Evolutionary conservation across 2,888 invertebrate species (phyloP), one percentile per base, ranked within the genome.

Genomic region (Pandemis corylana): DNA sequence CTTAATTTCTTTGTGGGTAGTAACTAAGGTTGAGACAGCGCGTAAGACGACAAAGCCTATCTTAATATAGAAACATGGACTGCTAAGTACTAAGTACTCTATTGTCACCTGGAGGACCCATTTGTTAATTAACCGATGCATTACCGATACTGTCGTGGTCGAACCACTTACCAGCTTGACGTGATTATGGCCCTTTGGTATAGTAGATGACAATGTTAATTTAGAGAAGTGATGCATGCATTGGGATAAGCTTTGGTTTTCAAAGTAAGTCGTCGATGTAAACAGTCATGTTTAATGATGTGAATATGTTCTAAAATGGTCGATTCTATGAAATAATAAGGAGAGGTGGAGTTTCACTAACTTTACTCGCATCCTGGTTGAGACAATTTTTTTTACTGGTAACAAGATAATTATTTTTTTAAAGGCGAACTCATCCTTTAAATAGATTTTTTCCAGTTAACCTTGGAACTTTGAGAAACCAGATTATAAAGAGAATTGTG

Each of bases 61-160:
- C 5, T 7, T 53, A 53, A 10, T 53, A 53, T 53, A n/a, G 36
- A 15, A 15, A 42, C 62, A 41, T 42, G 10, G 49, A 49, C 12
- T 12, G 10, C 49, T 12, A 49, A 12, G 12, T 49, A 49, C 49
- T 12, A n/a, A 51, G 51, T n/a, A n/a, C 63, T 15, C 63, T 42
- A 42, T 63, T 6, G 15, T 10, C 63, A 63, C 63, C 5, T 5
- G 15, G 42, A 20, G 44, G 15, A 42, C 42, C 63, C 42, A 63
- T 63, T 63, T 44, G 15, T 15, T 63, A 63, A 63, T 63, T 63
- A 42, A 13, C n/a, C 63, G 63, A 44, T 63, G 63, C 63, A 63
- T 63, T 42, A 63, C 63, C 42, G 63, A 63, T 44, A 42, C 63
- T 15, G 15, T 44, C 13, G 15, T 44, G 42, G 62, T 7, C 42